Conservation (phyloP, 1,140 invertebrate species). For the Schmidtea mediterranea region DNA sequence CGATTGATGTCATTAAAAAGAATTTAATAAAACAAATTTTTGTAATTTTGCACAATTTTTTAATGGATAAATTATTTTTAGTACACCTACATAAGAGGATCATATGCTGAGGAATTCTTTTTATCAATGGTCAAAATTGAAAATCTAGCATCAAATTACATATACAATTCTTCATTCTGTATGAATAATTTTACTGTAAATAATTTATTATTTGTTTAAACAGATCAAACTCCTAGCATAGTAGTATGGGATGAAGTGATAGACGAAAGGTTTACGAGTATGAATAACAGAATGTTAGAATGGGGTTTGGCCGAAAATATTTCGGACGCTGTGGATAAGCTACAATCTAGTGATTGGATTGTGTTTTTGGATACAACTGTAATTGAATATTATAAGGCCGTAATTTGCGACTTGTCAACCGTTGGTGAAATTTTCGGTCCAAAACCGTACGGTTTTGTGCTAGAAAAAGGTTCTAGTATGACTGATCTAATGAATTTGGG, state of each 20-base stretch:
- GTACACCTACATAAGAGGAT: no score
- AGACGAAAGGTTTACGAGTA: constrained; percentile 59
- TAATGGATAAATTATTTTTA: no score
- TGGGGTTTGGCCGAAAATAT: constrained; percentile 9
- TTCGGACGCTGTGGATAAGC: constrained; percentile 3
- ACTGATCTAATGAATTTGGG: constrained; percentile 9
- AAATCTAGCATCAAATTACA: no score
- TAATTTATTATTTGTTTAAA: no score
- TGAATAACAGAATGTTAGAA: constrained; percentile 26
- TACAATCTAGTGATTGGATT: constrained; percentile 9
- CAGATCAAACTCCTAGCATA: no score
- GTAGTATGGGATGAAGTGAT: constrained; percentile 65
- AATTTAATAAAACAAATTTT: no score
- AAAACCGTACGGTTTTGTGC: constrained; percentile 12
- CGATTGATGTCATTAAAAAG: no score
- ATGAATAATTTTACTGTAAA: no score
- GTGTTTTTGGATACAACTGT: constrained; percentile 12
- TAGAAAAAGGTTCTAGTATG: constrained; percentile 11
- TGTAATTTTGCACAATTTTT: no score
- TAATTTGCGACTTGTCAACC: constrained; percentile 9
- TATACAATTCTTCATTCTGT: no score
- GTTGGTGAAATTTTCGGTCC: constrained; percentile 12
- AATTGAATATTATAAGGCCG: constrained; percentile 10
- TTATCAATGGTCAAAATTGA: no score
- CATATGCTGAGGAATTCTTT: no score